Evolutionary conservation across 1,140 invertebrate species (phyloP).

Genomic region (Littorina saxatilis): DNA sequence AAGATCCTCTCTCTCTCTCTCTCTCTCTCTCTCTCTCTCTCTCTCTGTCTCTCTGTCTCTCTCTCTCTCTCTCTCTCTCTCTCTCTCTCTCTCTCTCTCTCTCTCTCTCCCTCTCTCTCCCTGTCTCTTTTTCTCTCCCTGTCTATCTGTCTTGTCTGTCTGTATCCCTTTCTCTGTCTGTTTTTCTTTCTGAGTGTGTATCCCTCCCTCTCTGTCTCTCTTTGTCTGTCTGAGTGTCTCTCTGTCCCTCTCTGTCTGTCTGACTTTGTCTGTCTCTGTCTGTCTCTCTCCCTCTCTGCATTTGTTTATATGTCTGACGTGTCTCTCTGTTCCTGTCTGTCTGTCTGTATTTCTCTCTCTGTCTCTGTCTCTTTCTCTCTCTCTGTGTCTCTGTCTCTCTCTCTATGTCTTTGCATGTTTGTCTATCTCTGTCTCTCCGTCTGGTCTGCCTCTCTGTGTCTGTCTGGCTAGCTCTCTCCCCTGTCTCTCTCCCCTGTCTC

Average conservation of each 20-base stretch:
- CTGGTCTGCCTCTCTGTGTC: neutral
- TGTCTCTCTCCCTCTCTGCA: neutral
- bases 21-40: neutral
- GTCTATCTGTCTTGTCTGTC: constrained; percentile 22
- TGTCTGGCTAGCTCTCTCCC: neutral
- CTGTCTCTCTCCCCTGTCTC: too few relatives aligned
- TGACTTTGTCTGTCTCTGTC: neutral
- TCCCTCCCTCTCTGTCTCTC: neutral
- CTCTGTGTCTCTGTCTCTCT: neutral
- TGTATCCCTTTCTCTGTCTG: constrained; percentile 23
- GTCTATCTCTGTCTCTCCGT: neutral
- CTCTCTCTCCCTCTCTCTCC: neutral
- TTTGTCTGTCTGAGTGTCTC: constrained; percentile 6
- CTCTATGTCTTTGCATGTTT: neutral
- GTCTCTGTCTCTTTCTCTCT: neutral
- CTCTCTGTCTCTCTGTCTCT: neutral
- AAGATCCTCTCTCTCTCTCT: neutral
- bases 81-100: neutral
- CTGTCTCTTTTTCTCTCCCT: constrained; percentile 27
- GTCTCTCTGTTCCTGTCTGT: neutral
- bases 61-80: neutral
- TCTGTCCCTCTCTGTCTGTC: constrained; percentile 1
- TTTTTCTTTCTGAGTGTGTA: constrained; percentile 11
- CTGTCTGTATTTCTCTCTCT: neutral
- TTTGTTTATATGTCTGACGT: neutral